Percentiles rank a stretch among this genome's conserved stretches.
phyloP scores from a whole-genome alignment of 1,140 invertebrate species.

The Bradysia coprophila region DNA sequence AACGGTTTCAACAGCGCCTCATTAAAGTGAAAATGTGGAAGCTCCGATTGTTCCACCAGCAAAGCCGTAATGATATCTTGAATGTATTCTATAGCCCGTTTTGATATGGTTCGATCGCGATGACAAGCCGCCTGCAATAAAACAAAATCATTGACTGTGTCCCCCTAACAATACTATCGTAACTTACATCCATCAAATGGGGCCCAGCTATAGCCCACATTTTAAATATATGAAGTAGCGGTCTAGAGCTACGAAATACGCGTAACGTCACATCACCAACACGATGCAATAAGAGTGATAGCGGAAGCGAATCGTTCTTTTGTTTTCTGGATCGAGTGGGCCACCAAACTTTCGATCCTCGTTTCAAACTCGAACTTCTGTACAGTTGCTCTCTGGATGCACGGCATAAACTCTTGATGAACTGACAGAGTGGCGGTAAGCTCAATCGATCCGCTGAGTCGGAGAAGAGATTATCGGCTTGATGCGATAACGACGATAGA shows the following conservation, averaged over 20 bases:
- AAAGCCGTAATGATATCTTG: constrained; percentile 79
- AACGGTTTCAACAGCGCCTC: constrained; percentile 88
- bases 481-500: constrained; percentile 67
- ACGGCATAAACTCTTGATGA: constrained; percentile 60
- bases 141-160: no score
- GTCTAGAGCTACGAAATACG: constrained; percentile 67
- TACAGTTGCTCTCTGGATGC: constrained; percentile 64
- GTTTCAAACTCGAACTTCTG: constrained; percentile 25
- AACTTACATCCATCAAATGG: constrained; percentile 70
- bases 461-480: constrained; percentile 68
- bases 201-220: constrained; percentile 78
- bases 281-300: constrained; percentile 50
- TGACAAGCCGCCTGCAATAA: constrained; percentile 64
- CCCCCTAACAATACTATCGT: neutral
- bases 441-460: constrained; percentile 77
- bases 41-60: constrained; percentile 72
- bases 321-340: constrained; percentile 22
- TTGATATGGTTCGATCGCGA: constrained; percentile 71
- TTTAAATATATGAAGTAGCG: constrained; percentile 76
- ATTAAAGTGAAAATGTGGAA: constrained; percentile 88
- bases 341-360: constrained; percentile 28
- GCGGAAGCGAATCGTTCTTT: constrained; percentile 23
- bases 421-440: constrained; percentile 59
- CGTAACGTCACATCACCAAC: constrained; percentile 75
- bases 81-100: constrained; percentile 82